Evolutionary conservation across 2,797 vertebrate species (phyloP).

Genomic region (Sebastes iracundus): DNA sequence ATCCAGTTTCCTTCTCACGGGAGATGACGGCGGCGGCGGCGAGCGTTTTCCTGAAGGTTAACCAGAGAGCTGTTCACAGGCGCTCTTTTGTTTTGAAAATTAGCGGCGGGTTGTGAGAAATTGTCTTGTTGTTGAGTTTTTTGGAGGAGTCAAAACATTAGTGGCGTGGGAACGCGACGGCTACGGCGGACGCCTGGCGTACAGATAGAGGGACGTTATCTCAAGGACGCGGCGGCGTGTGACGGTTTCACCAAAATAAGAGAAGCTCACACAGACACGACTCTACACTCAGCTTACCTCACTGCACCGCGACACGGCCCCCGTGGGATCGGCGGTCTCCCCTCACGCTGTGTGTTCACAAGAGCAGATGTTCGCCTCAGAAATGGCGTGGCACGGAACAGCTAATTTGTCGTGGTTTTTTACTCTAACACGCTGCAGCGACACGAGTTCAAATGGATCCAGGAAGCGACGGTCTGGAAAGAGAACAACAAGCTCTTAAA

Average conservation of each 20-base stretch:
- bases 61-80: neutral
- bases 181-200: neutral
- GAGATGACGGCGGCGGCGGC: neutral
- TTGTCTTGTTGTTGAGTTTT: conserved; percentile 20
- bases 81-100: conserved; percentile 16
- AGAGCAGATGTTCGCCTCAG: conserved; percentile 24
- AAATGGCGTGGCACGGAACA: neutral
- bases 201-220: neutral
- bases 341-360: too few species aligned
- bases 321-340: too few species aligned
- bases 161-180: conserved; percentile 1
- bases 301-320: too few species aligned
- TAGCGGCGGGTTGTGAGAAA: conserved; percentile 27
- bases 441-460: conserved; percentile 47
- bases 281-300: too few species aligned
- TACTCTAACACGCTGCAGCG: neutral
- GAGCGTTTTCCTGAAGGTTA: neutral
- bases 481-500: conserved; percentile 44
- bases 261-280: too few species aligned
- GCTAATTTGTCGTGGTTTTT: conserved; percentile 33
- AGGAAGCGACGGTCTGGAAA: conserved; percentile 41
- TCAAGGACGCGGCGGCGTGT: neutral
- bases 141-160: conserved; percentile 8
- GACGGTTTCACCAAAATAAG: conserved; percentile 2
- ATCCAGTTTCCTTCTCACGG: conserved; percentile 34